phyloP scores from a whole-genome alignment of 2,113 vertebrate species.

The Sarotherodon lohbergeri region DNA sequence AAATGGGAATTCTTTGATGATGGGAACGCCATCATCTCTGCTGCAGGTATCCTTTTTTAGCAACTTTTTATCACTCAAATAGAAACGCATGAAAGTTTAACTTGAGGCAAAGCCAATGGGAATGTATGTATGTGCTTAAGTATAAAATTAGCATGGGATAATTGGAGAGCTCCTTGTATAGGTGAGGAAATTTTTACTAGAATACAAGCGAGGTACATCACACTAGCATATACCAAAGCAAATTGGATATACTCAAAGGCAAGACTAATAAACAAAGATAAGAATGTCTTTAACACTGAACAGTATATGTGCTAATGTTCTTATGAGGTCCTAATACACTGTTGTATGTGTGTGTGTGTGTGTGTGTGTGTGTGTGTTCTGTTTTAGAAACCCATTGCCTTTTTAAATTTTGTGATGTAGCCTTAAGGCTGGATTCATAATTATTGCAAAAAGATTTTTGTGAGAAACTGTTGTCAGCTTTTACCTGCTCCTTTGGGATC shows the following conservation, averaged over 20 bases:
- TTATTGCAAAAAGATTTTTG: not conserved
- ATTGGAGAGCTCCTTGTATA: constrained; percentile 4
- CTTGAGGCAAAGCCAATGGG: constrained; percentile 45
- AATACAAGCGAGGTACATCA: not conserved
- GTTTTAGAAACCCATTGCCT: not conserved
- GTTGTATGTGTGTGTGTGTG: not conserved
- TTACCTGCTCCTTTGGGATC: not conserved
- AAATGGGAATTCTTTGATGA: constrained; percentile 49
- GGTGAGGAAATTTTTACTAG: not conserved
- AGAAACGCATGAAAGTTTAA: constrained; percentile 35
- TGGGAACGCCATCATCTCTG: constrained; percentile 26
- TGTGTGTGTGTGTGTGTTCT: not conserved
- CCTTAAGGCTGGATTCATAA: not conserved
- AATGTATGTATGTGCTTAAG: constrained; percentile 4
- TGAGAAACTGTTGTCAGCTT: not conserved
- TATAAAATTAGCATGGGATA: constrained; percentile 38
- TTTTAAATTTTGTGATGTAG: not conserved
- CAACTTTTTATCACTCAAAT: constrained; percentile 47
- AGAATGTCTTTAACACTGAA: not conserved
- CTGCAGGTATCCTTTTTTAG: constrained; percentile 49
- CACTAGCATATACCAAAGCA: not conserved
- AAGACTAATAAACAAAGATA: not conserved
- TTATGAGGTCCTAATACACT: not conserved
- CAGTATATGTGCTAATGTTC: not conserved
- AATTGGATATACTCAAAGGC: not conserved